Percentiles rank a stretch among this genome's conserved stretches.
Evolutionary conservation across 2,113 vertebrate genomes (phyloP).

Genomic region (Bufo gargarizans): DNA sequence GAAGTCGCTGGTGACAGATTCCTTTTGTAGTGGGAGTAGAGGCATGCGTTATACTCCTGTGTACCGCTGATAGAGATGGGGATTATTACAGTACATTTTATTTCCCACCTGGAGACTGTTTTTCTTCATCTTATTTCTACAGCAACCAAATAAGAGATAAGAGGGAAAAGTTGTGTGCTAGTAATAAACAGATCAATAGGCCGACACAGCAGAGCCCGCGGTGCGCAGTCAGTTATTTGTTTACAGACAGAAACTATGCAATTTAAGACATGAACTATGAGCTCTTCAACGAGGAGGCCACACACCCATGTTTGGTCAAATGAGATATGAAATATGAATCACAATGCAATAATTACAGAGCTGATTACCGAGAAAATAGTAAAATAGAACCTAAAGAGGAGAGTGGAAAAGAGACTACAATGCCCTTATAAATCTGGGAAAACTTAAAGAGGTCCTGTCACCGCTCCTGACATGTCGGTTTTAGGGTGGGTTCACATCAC

Average conservation of each 20-base stretch:
- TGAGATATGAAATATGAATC: constrained; percentile 13
- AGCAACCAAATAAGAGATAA: constrained; percentile 36
- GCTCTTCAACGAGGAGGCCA: neutral
- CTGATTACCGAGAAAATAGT: neutral
- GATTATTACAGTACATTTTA: neutral
- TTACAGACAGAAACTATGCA: constrained; percentile 16
- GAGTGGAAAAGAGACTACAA: neutral
- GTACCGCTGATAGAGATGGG: neutral
- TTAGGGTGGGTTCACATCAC: too few species aligned
- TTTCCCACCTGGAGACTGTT: neutral
- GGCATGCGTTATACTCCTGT: neutral
- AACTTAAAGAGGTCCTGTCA: neutral
- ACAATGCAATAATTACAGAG: constrained; percentile 1
- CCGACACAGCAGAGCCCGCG: neutral
- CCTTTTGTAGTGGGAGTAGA: neutral
- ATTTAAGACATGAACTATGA: neutral
- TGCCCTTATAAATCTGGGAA: neutral
- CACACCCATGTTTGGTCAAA: constrained; percentile 35
- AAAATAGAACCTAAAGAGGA: neutral
- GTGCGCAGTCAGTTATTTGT: constrained; percentile 36
- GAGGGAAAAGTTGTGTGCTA: neutral
- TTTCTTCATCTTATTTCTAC: constrained; percentile 31
- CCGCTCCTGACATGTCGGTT: too few species aligned
- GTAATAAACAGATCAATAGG: constrained; percentile 52
- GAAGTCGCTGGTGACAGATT: too few species aligned